Evolutionary conservation across 2,113 vertebrate species (phyloP).

Genomic region (Rattus norvegicus): DNA sequence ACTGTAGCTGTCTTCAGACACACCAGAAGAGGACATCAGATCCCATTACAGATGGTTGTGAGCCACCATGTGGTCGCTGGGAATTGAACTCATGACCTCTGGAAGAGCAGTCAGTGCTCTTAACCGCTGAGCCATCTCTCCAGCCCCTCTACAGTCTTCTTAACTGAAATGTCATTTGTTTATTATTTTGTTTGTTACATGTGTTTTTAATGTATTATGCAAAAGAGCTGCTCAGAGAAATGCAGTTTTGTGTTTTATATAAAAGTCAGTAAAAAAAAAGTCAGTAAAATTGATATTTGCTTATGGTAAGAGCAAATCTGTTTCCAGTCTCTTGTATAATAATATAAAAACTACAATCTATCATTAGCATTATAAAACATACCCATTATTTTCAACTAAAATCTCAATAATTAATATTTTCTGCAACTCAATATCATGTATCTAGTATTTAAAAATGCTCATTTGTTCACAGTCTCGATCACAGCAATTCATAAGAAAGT

Average conservation of each 20-base stretch:
- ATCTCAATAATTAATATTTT: background rate
- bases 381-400: background rate
- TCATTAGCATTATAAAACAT: background rate
- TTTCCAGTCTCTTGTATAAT: background rate
- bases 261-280: no score
- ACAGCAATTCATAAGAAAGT: background rate
- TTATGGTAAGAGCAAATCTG: background rate
- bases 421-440: background rate
- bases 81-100: no score
- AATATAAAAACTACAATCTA: background rate
- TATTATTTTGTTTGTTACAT: background rate
- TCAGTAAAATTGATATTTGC: background rate
- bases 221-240: background rate
- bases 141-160: background rate
- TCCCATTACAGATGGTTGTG: no score
- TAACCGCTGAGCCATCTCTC: no score
- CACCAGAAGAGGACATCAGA: no score
- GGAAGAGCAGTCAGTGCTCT: no score
- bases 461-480: background rate
- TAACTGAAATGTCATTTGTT: background rate
- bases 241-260: background rate
- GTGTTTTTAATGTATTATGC: background rate
- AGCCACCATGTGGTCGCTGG: no score
- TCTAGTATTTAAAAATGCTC: background rate
- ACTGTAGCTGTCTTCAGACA: no score